Percentiles rank a stretch among this genome's conserved stretches.
Conservation (phyloP, 2,888 invertebrate genomes). For the Biston stratarius region DNA sequence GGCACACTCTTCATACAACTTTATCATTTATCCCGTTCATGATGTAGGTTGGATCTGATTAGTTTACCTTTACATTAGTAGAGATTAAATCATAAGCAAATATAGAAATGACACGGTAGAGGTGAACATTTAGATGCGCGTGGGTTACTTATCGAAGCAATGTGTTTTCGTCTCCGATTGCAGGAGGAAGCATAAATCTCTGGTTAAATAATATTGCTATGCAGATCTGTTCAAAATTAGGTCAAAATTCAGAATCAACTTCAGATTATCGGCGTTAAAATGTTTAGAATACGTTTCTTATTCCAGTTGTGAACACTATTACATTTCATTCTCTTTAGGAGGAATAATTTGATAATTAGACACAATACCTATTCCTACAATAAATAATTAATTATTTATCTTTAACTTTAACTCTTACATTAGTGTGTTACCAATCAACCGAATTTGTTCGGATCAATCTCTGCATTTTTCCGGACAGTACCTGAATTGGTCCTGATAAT, state of each 20-base stretch:
- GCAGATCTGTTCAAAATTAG: conserved; percentile 38
- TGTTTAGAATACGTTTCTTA: background rate
- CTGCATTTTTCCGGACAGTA: too few species aligned
- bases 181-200: conserved; percentile 35
- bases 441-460: too few species aligned
- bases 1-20: too few species aligned
- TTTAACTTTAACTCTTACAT: too few species aligned
- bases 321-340: too few species aligned
- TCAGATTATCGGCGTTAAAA: conserved; percentile 4
- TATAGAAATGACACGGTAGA: conserved; percentile 10
- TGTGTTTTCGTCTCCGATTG: conserved; percentile 32
- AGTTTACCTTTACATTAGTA: background rate
- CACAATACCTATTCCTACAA: too few species aligned
- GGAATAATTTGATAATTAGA: too few species aligned
- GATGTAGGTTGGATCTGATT: background rate
- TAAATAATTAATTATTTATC: too few species aligned
- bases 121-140: conserved; percentile 1
- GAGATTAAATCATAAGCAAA: conserved; percentile 1
- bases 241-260: conserved; percentile 24
- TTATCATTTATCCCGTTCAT: too few species aligned
- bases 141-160: conserved; percentile 8
- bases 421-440: too few species aligned
- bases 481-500: too few species aligned
- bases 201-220: conserved; percentile 31
- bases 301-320: too few species aligned